Evolutionary conservation across 2,888 invertebrate species (phyloP).

Genomic region (Sarcophaga subvicina): DNA sequence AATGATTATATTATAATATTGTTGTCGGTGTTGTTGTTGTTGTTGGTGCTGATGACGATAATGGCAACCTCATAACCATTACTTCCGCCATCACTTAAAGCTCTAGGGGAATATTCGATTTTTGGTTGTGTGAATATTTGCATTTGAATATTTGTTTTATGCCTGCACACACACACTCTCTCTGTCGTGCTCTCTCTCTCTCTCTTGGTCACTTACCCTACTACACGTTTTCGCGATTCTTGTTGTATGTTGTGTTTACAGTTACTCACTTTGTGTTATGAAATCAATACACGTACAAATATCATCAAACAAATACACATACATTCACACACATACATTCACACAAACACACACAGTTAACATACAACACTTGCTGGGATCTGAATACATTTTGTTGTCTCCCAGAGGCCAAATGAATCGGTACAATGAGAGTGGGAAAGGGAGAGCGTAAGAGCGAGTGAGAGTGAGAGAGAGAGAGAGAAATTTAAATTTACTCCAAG

Average conservation of each 20-base stretch:
- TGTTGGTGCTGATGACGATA: slow-evolving; percentile 45
- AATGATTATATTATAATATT: slow-evolving; percentile 17
- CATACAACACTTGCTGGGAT: no score
- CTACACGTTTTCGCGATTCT: neutral
- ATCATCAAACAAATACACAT: slow-evolving; percentile 38
- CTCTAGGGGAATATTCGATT: slow-evolving; percentile 60
- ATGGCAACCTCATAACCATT: slow-evolving; percentile 64
- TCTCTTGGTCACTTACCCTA: neutral
- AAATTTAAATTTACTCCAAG: slow-evolving; percentile 39
- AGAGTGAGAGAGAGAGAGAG: neutral
- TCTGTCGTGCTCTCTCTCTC: neutral
- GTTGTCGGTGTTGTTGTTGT: slow-evolving; percentile 27
- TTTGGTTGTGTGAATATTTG: slow-evolving; percentile 50
- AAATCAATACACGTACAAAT: slow-evolving; percentile 67
- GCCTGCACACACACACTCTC: neutral
- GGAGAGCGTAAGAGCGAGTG: neutral
- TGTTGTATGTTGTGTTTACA: neutral
- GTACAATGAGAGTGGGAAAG: neutral
- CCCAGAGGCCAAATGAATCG: slow-evolving; percentile 52
- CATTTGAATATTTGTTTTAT: slow-evolving; percentile 39
- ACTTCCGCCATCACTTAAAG: slow-evolving; percentile 64
- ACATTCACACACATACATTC: slow-evolving; percentile 36
- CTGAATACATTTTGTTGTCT: slow-evolving; percentile 14
- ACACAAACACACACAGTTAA: slow-evolving; percentile 9
- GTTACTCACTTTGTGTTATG: slow-evolving; percentile 33